Base-by-base conservation (phyloP, 1,140 invertebrate species). In the Cheumatopsyche charites region DNA sequence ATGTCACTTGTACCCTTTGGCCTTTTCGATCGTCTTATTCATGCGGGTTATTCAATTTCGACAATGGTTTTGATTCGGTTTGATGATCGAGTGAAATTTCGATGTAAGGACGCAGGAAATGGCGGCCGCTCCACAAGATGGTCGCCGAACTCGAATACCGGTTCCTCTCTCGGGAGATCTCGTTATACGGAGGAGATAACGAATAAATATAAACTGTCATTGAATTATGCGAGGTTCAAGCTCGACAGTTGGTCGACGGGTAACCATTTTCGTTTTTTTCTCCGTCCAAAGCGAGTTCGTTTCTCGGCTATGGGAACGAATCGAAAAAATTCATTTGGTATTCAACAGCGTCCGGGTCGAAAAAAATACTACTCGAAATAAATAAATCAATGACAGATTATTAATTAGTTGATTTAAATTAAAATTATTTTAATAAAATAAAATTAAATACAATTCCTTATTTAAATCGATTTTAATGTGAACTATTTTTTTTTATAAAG, bases 171-270 rank as follows among this genome's bases (percentile, higher is more conserved):
- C 15, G 19, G 6, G 68, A 70, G 29, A 62, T 43, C 29, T 43
- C 43, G 58, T 62, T 62, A 52, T 58, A 25, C 19, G 29, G 47
- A 11, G 70, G 47, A 66, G 43, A 66, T 72, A 55, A 26, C 70
- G 62, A 72, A 72, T 72, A 72, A 72, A 72, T 72, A 66, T 72
- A 62, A 72, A 67, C 70, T 72, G 70, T 72, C 70, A 72, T 26
- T 41, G 26, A 55, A 55, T 29, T 21, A 47, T 23, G 29, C 23
- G 62, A 42, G 21, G n/a, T 29, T 26, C 29, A 61, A 36, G 61
- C 7, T 62, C 49, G 29, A 13, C 67, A 41, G 15, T 58, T 58
- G 55, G 55, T 58, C 55, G 55, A n/a, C 21, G 6, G 49, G 9
- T 9, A 36, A 36, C 29, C 29, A 36, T 36, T 36, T 36, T 36